A percentile compares a stretch with the other conserved stretches of the same genome.
Evolutionary conservation across 2,797 vertebrate species (phyloP).

Genomic region (Taenioides sp.): DNA sequence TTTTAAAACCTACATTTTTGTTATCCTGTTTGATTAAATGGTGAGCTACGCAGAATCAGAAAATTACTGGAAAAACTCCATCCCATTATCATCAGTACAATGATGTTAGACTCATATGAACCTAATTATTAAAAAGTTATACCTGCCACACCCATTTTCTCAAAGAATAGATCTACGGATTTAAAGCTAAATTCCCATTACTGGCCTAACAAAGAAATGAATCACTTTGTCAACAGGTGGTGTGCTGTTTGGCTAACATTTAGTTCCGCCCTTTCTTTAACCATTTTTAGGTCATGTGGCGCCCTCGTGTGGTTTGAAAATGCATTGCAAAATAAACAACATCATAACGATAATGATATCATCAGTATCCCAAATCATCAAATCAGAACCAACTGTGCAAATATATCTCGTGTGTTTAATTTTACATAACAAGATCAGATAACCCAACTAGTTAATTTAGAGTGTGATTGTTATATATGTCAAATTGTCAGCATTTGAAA

Average conservation of each 20-base stretch:
- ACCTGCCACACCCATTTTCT: too few relatives aligned
- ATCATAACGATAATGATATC: not conserved
- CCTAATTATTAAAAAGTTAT: too few relatives aligned
- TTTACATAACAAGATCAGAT: not conserved
- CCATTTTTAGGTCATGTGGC: conserved; percentile 6
- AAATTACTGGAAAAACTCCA: too few relatives aligned
- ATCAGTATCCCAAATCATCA: not conserved
- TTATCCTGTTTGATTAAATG: not conserved
- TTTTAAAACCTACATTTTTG: not conserved
- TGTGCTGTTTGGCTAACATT: not conserved
- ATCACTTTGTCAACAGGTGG: conserved; percentile 1
- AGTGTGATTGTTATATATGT: not conserved
- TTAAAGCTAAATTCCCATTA: too few relatives aligned
- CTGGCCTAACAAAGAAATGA: not conserved
- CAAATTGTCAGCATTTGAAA: not conserved
- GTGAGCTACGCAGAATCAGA: too few relatives aligned
- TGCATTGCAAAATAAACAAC: not conserved
- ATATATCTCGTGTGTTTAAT: not conserved
- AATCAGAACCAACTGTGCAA: not conserved
- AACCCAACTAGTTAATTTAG: not conserved
- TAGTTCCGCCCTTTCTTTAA: not conserved
- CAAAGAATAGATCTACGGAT: too few relatives aligned
- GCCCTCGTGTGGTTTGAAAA: conserved; percentile 25
- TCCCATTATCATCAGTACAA: too few relatives aligned
- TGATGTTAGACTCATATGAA: too few relatives aligned